phyloP scores from a whole-genome alignment of 2,888 invertebrate species.

The Lasioglossum leucozonium region DNA sequence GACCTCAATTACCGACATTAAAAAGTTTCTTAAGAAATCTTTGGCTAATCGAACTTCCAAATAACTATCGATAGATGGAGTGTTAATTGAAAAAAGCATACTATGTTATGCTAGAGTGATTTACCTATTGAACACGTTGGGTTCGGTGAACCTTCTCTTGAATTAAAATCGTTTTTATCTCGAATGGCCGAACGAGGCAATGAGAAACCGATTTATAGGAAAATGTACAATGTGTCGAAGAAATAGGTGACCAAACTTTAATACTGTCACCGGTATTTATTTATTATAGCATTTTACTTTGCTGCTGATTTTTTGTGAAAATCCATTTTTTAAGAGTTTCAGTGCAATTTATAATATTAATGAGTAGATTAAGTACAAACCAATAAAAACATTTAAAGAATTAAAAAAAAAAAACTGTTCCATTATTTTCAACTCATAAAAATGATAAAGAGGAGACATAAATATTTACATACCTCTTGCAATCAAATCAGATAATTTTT shows the following conservation, averaged over 20 bases:
- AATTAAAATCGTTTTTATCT: background rate
- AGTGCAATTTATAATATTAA: background rate
- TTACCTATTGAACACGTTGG: background rate
- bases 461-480: no score
- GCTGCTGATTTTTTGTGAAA: background rate
- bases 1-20: background rate
- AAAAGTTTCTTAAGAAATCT: background rate
- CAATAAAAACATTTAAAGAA: background rate
- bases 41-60: background rate
- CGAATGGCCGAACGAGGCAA: background rate
- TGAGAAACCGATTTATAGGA: background rate
- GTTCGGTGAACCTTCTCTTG: background rate
- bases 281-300: background rate
- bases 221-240: background rate
- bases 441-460: background rate
- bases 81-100: background rate
- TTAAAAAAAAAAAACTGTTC: background rate
- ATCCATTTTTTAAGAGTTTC: background rate
- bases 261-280: background rate
- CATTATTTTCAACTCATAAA: background rate
- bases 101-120: background rate
- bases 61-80: background rate
- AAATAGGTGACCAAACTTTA: background rate
- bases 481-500: background rate
- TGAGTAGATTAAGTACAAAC: background rate